phyloP scores from a whole-genome alignment of 64 coral and sea anemone species.

The Actinia equina region DNA sequence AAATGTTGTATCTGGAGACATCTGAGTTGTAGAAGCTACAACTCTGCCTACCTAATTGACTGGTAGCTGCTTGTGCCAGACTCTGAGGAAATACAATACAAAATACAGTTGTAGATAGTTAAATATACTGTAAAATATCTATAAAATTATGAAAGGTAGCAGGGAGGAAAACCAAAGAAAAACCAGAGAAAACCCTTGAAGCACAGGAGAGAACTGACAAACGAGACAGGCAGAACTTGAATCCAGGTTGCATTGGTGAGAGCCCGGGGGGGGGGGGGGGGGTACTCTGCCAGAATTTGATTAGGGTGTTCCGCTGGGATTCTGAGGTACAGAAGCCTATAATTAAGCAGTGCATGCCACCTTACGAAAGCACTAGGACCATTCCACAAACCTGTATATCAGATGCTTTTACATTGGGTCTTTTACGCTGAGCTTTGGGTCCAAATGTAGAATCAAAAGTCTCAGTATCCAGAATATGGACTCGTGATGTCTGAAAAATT shows the following conservation, averaged over 20 bases:
- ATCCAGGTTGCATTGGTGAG: background rate
- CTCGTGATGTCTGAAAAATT: constrained; percentile 73
- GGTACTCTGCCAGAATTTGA: too few species aligned
- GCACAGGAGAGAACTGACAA: too few species aligned
- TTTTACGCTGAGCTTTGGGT: constrained; percentile 93
- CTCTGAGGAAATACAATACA: constrained; percentile 27
- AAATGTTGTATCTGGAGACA: background rate
- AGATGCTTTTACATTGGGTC: constrained; percentile 82
- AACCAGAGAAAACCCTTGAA: background rate
- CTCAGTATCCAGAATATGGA: constrained; percentile 92
- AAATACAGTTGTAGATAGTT: too few species aligned
- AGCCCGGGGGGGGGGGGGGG: too few species aligned
- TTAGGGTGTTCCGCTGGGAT: too few species aligned
- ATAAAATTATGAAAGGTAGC: too few species aligned
- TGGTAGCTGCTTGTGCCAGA: constrained; percentile 55
- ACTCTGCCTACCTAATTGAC: background rate
- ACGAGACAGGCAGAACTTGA: background rate
- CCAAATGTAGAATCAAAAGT: constrained; percentile 95
- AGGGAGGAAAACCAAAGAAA: too few species aligned
- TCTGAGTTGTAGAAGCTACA: background rate
- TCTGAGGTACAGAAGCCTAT: too few species aligned
- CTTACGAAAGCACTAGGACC: background rate
- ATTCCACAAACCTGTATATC: constrained; percentile 71
- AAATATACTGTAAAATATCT: background rate
- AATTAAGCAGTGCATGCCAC: too few species aligned